These are phyloP conservation scores for Ceriagrion tenellum DNA, from an alignment of 2,888 invertebrate genomes.

Conservation along the genomic window DNA sequence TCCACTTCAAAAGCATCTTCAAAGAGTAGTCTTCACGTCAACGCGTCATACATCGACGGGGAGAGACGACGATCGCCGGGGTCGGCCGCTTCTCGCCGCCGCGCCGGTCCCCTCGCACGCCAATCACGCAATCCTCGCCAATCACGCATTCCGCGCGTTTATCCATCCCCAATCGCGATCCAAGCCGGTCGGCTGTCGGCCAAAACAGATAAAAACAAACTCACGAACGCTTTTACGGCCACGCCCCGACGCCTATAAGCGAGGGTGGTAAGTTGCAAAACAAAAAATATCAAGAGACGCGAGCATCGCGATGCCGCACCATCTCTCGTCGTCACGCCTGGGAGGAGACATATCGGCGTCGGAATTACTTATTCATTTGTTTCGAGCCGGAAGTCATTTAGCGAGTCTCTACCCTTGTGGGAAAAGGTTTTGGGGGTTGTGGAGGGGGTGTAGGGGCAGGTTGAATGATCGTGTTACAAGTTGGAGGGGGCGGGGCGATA, in stretches of 20 bases:
- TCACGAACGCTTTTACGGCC: conserved; percentile 50
- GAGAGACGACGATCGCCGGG: neutral
- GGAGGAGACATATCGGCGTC: neutral
- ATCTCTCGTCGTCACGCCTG: too few species aligned
- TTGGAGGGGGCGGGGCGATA: neutral
- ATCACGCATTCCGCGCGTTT: conserved; percentile 52
- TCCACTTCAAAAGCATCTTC: too few species aligned
- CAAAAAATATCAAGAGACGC: neutral
- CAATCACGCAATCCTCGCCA: neutral
- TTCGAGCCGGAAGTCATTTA: conserved; percentile 16
- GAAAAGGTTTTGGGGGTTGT: neutral
- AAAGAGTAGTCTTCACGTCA: too few species aligned
- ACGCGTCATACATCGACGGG: too few species aligned
- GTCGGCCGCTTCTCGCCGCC: neutral
- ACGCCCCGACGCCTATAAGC: neutral
- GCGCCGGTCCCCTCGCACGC: neutral
- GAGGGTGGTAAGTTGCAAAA: neutral
- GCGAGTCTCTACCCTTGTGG: neutral
- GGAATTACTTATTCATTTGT: conserved; percentile 23
- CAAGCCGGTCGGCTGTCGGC: conserved; percentile 40
- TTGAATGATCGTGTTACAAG: neutral
- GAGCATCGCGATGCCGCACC: neutral
- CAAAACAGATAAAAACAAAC: conserved; percentile 52
- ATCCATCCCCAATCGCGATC: conserved; percentile 46
- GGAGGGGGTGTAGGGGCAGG: neutral